These are phyloP conservation scores for Dryocosmus kuriphilus DNA, from an alignment of 2,888 invertebrate species.

Conservation along the genomic window DNA sequence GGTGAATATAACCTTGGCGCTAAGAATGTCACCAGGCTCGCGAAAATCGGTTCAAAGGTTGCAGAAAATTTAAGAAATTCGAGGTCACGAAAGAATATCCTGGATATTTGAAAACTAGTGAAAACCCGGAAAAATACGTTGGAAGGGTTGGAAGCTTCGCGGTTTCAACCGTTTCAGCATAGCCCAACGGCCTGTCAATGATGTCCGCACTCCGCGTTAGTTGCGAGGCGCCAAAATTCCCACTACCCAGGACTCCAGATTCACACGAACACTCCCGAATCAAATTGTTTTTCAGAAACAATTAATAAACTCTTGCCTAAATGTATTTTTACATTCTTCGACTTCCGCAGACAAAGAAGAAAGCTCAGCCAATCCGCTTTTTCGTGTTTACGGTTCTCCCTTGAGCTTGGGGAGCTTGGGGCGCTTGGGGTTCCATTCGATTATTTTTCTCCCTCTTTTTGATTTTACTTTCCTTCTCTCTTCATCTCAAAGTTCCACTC, in stretches of 20 bases:
- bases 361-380: conserved; percentile 16
- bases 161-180: not conserved
- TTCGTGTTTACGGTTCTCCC: conserved; percentile 28
- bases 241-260: conserved; percentile 7
- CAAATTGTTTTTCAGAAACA: not conserved
- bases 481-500: not conserved
- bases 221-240: conserved; percentile 37
- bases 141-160: not conserved
- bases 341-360: conserved; percentile 21
- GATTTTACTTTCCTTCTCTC: not conserved
- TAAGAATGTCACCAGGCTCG: not conserved
- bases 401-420: not conserved
- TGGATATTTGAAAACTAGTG: not conserved
- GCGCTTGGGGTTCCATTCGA: not conserved
- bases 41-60: not conserved
- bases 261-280: conserved; percentile 10
- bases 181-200: conserved; percentile 33
- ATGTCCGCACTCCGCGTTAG: conserved; percentile 26
- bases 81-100: not conserved
- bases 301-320: conserved; percentile 9
- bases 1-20: conserved; percentile 49
- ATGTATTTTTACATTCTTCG: conserved; percentile 8
- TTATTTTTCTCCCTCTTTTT: not conserved
- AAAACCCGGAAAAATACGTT: not conserved
- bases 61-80: not conserved